Conservation (phyloP, 2,888 invertebrate genomes). For the Allophyes oxyacanthae region DNA sequence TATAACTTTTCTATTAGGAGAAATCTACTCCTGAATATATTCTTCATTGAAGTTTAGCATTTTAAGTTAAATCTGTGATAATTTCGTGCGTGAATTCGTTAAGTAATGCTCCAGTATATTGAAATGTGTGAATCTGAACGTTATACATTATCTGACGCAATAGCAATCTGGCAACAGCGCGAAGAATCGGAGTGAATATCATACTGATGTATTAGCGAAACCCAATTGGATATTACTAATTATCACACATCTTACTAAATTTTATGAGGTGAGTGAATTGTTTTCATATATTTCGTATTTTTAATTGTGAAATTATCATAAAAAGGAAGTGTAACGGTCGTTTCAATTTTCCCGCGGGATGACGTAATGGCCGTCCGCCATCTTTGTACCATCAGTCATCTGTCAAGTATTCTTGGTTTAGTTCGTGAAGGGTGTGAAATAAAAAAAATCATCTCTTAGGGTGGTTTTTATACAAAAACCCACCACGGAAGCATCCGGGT, state of each 20-base stretch:
- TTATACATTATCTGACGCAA: constrained; percentile 85
- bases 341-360: constrained; percentile 83
- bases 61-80: constrained; percentile 43
- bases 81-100: constrained; percentile 56
- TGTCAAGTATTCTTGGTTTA: constrained; percentile 74
- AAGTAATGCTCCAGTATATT: constrained; percentile 80
- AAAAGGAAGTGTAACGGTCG: constrained; percentile 67
- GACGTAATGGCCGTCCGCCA: constrained; percentile 83
- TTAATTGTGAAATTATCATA: constrained; percentile 12
- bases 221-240: constrained; percentile 66
- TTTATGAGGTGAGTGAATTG: constrained; percentile 81
- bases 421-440: constrained; percentile 74
- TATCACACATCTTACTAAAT: constrained; percentile 63
- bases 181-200: constrained; percentile 77
- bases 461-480: constrained; percentile 73
- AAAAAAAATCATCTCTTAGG: constrained; percentile 69
- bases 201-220: constrained; percentile 79
- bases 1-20: constrained; percentile 59
- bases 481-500: constrained; percentile 88
- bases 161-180: constrained; percentile 87
- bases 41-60: constrained; percentile 28
- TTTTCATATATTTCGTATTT: constrained; percentile 18
- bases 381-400: constrained; percentile 82
- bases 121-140: constrained; percentile 85
- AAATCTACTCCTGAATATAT: constrained; percentile 25